Evolutionary conservation across 2,888 invertebrate genomes (phyloP).

Genomic region (Diachrysia chrysitis): DNA sequence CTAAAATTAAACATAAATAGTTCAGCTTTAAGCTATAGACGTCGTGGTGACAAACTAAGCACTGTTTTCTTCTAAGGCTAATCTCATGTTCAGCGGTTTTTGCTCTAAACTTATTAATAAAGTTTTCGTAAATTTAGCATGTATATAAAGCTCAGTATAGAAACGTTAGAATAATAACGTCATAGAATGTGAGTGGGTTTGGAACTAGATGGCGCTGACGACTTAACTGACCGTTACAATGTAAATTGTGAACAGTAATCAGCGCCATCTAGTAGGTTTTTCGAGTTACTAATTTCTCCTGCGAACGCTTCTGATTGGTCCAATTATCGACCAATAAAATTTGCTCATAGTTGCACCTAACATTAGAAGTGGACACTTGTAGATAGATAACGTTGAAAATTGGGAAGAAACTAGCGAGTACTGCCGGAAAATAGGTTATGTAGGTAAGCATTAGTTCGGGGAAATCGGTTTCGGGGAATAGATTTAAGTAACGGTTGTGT

Average conservation of each 20-base stretch:
- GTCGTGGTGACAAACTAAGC: conserved; percentile 76
- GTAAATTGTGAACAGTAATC: conserved; percentile 27
- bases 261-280: conserved; percentile 56
- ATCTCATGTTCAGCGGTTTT: conserved; percentile 74
- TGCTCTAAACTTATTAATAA: conserved; percentile 70
- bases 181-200: conserved; percentile 40
- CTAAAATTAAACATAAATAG: conserved; percentile 41
- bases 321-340: conserved; percentile 77
- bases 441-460: conserved; percentile 56
- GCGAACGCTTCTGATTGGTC: conserved; percentile 79
- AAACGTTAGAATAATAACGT: conserved; percentile 46
- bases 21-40: conserved; percentile 50
- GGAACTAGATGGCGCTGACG: conserved; percentile 45
- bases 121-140: conserved; percentile 70
- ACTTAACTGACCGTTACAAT: conserved; percentile 20
- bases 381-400: conserved; percentile 72
- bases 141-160: conserved; percentile 78
- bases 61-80: conserved; percentile 61
- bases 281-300: conserved; percentile 61
- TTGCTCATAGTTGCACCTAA: conserved; percentile 85
- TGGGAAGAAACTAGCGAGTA: conserved; percentile 77
- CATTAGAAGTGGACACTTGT: conserved; percentile 79
- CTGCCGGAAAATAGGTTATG: conserved; percentile 76
- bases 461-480: conserved; percentile 53
- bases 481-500: conserved; percentile 60